These are phyloP conservation scores for Pomacea canaliculata DNA, from an alignment of 2,888 invertebrate species.

Conservation along the genomic window DNA sequence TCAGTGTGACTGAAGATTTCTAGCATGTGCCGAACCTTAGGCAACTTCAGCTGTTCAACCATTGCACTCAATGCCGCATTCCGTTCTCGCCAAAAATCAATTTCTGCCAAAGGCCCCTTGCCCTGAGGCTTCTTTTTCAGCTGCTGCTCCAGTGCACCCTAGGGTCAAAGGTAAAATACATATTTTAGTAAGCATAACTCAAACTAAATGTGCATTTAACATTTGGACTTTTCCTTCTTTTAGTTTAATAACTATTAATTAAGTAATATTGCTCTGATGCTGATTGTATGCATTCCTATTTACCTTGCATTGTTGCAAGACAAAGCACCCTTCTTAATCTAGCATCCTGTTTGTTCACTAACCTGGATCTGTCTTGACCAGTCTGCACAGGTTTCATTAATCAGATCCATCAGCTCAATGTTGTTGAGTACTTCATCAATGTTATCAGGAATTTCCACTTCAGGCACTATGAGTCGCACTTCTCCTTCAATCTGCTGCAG, in stretches of 20 bases:
- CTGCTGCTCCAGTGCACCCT: slow-evolving; percentile 59
- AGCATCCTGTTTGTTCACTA: neutral
- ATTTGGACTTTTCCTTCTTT: no score
- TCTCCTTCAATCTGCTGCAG: slow-evolving; percentile 84
- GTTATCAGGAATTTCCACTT: slow-evolving; percentile 61
- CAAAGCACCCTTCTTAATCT: no score
- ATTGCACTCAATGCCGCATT: slow-evolving; percentile 83
- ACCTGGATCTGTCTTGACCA: slow-evolving; percentile 73
- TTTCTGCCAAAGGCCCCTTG: slow-evolving; percentile 86
- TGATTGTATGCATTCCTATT: no score
- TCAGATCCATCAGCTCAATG: slow-evolving; percentile 70
- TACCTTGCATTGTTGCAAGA: no score
- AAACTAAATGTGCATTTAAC: neutral
- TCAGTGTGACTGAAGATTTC: slow-evolving; percentile 72
- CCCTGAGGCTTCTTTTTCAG: slow-evolving; percentile 72
- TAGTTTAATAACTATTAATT: no score
- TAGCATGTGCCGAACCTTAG: slow-evolving; percentile 71
- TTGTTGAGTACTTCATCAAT: slow-evolving; percentile 68
- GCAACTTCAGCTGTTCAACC: slow-evolving; percentile 85
- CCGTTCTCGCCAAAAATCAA: slow-evolving; percentile 86
- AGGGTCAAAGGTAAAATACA: neutral
- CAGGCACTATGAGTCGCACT: slow-evolving; percentile 72
- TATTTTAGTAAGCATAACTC: neutral
- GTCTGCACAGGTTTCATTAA: slow-evolving; percentile 71
- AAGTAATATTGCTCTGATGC: no score